phyloP scores from a whole-genome alignment of 2,797 vertebrate genomes.

The Mastacembelus armatus region DNA sequence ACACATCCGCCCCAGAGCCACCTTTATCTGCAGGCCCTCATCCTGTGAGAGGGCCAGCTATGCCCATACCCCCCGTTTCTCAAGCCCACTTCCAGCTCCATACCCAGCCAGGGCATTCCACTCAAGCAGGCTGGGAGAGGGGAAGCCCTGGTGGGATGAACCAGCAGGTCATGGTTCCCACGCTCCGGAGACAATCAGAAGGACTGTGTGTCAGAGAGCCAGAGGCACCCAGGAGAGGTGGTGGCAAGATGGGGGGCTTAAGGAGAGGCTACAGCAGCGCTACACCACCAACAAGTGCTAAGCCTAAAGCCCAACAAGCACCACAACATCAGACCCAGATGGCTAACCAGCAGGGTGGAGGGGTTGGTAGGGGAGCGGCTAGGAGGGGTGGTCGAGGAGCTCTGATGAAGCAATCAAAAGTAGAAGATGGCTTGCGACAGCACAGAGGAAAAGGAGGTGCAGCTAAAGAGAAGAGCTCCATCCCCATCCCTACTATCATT shows the following conservation, averaged over 20 bases:
- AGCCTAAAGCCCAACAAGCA: constrained; percentile 73
- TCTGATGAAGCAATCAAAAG: constrained; percentile 92
- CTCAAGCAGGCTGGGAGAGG: constrained; percentile 77
- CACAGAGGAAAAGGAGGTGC: constrained; percentile 74
- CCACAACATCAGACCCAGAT: constrained; percentile 66
- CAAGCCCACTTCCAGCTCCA: constrained; percentile 77
- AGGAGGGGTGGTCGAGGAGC: constrained; percentile 88
- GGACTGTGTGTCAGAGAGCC: constrained; percentile 73
- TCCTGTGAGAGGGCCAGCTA: constrained; percentile 74
- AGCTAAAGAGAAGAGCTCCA: constrained; percentile 90
- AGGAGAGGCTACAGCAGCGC: constrained; percentile 87
- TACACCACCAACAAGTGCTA: constrained; percentile 81
- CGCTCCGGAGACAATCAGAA: constrained; percentile 78
- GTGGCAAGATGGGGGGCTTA: constrained; percentile 82
- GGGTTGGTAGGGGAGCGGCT: constrained; percentile 57
- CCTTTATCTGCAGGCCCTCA: constrained; percentile 88
- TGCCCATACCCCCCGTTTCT: constrained; percentile 78
- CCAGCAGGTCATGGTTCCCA: constrained; percentile 76
- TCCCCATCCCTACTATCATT: constrained; percentile 94
- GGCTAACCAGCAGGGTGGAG: constrained; percentile 63
- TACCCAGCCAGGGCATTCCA: constrained; percentile 71
- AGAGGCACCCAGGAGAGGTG: constrained; percentile 77
- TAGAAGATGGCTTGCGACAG: constrained; percentile 83
- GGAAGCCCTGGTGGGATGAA: constrained; percentile 69
- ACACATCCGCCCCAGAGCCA: constrained; percentile 91